phyloP scores from a whole-genome alignment of 2,888 invertebrate genomes.

The Spicauda simplicius region DNA sequence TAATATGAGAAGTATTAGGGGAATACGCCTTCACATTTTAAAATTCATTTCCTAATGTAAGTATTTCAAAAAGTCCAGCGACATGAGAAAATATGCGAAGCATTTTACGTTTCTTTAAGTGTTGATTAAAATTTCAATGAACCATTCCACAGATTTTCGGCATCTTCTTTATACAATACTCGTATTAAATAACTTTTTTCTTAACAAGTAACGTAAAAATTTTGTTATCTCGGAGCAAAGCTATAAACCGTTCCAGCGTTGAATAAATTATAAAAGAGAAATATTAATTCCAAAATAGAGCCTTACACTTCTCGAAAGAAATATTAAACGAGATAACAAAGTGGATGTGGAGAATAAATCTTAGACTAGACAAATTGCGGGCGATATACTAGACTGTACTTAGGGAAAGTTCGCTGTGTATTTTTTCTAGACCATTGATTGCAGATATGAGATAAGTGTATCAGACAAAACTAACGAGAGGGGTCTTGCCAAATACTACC shows the following conservation, averaged over 20 bases:
- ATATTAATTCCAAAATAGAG: conserved; percentile 21
- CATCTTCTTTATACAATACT: neutral
- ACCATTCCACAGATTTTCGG: neutral
- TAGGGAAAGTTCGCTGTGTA: conserved; percentile 20
- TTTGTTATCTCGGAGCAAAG: neutral
- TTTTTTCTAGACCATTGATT: conserved; percentile 62
- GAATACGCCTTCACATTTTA: too few species aligned
- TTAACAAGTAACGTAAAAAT: conserved; percentile 1
- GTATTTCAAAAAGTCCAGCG: too few species aligned
- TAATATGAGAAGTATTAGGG: too few species aligned
- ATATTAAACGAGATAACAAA: conserved; percentile 21
- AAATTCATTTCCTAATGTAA: too few species aligned
- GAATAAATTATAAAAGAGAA: conserved; percentile 23
- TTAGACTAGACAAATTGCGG: conserved; percentile 20
- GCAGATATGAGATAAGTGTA: conserved; percentile 66
- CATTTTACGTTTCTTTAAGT: neutral
- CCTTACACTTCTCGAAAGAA: conserved; percentile 14
- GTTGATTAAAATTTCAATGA: neutral
- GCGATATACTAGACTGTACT: conserved; percentile 11
- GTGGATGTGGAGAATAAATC: conserved; percentile 19
- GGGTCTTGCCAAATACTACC: conserved; percentile 73
- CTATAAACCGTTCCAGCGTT: conserved; percentile 9
- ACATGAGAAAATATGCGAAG: neutral
- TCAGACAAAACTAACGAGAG: conserved; percentile 67
- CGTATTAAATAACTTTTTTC: neutral